Conservation (phyloP, 92 coral and sea anemone genomes). For the Palythoa grandiflora region DNA sequence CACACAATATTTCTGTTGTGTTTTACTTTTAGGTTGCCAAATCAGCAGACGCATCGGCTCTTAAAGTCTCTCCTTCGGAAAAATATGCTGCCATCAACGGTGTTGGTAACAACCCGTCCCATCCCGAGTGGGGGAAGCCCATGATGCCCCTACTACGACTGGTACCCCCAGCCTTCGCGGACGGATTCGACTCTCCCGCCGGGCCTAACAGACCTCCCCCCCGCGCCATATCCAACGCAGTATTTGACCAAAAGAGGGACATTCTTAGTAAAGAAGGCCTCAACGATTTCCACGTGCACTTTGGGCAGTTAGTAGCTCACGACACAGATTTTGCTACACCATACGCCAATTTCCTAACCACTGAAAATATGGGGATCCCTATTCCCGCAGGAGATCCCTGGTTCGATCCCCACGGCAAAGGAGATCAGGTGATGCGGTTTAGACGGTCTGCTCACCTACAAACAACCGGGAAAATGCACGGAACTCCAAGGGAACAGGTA, state of each 20-base stretch:
- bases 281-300: slow-evolving; percentile 93
- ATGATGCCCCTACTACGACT: slow-evolving; percentile 89
- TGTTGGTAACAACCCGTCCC: slow-evolving; percentile 80
- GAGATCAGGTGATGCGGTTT: slow-evolving; percentile 95
- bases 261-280: slow-evolving; percentile 80
- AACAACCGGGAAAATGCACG: slow-evolving; percentile 93
- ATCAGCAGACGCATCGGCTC: neutral
- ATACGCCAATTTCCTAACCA: slow-evolving; percentile 92
- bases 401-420: slow-evolving; percentile 96
- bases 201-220: slow-evolving; percentile 90
- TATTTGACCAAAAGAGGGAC: slow-evolving; percentile 88
- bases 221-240: slow-evolving; percentile 84
- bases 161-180: slow-evolving; percentile 79
- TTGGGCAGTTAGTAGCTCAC: slow-evolving; percentile 97
- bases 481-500: slow-evolving; percentile 95
- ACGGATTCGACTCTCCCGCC: slow-evolving; percentile 90
- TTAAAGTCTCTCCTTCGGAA: slow-evolving; percentile 46
- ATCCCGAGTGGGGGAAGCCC: slow-evolving; percentile 92
- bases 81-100: slow-evolving; percentile 84
- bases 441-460: slow-evolving; percentile 93
- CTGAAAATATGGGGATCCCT: slow-evolving; percentile 92
- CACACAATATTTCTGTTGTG: neutral
- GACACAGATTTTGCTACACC: slow-evolving; percentile 99
- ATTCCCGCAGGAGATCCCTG: slow-evolving; percentile 96
- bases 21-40: slow-evolving; percentile 1